Evolutionary conservation across 2,797 vertebrate species (phyloP).

Genomic region (Falco peregrinus): DNA sequence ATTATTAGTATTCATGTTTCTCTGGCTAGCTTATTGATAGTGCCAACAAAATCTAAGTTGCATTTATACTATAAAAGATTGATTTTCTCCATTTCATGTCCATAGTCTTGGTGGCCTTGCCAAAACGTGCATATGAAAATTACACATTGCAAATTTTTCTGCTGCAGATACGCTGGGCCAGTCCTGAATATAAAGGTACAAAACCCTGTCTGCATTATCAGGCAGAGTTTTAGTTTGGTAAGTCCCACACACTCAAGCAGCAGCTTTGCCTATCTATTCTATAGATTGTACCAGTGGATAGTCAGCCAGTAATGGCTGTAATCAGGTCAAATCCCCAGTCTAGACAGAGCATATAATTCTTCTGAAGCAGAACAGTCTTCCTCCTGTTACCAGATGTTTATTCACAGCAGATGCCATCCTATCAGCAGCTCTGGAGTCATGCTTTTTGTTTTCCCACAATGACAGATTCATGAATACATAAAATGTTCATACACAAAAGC

Average conservation of each 20-base stretch:
- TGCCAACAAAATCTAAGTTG: background rate
- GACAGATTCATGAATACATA: background rate
- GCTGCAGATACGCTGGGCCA: background rate
- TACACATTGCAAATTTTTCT: background rate
- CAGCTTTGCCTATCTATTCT: background rate
- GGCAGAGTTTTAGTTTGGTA: background rate
- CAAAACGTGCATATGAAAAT: background rate
- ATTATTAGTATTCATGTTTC: background rate
- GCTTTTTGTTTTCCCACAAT: background rate
- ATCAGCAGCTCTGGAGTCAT: background rate
- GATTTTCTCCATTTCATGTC: fast-evolving
- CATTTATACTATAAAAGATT: background rate
- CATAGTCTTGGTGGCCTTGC: fast-evolving
- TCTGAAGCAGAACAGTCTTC: conserved; percentile 15
- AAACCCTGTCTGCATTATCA: background rate
- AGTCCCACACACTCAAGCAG: background rate
- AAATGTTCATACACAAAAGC: background rate
- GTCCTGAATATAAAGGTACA: background rate
- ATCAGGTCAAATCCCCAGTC: conserved; percentile 70
- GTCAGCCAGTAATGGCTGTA: conserved; percentile 6
- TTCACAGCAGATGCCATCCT: conserved; percentile 35
- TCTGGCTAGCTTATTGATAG: background rate
- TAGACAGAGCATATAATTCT: conserved; percentile 70
- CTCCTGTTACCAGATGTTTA: conserved; percentile 56
- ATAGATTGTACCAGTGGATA: background rate